Evolutionary conservation across 2,797 vertebrate species (phyloP).

Genomic region (Miichthys miiuy): DNA sequence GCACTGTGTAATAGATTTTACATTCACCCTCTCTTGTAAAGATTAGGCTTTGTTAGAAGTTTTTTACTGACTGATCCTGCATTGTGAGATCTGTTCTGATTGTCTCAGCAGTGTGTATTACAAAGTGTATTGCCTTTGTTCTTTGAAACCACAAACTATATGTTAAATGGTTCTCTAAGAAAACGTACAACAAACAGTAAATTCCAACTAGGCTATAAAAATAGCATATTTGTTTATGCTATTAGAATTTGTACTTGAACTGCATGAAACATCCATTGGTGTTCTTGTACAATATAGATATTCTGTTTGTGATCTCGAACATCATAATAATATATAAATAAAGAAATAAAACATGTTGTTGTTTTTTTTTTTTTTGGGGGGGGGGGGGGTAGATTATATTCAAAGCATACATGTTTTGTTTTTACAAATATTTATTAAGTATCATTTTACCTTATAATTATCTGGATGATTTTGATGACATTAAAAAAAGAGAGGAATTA

Average conservation of each 20-base stretch:
- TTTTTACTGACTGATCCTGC: not conserved
- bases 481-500: not conserved
- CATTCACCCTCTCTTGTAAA: not conserved
- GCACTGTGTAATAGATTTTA: not conserved
- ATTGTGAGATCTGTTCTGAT: conserved; percentile 13
- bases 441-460: not conserved
- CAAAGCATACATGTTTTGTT: not conserved
- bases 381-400: not conserved
- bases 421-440: not conserved
- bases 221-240: not conserved
- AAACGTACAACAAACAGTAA: conserved; percentile 1
- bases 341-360: not conserved
- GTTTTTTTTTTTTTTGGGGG: no score
- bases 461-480: not conserved
- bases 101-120: not conserved
- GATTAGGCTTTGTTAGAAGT: not conserved
- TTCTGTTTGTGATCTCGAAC: not conserved
- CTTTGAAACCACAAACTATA: not conserved
- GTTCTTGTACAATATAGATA: not conserved
- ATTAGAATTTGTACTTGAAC: not conserved
- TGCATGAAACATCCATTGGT: not conserved
- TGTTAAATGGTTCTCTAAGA: not conserved
- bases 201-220: not conserved
- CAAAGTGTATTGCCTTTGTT: conserved; percentile 16
- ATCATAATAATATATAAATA: not conserved